These are phyloP conservation scores for Trachelus stipa DNA, from an alignment of 2,888 invertebrate genomes.

Conservation along the genomic window DNA sequence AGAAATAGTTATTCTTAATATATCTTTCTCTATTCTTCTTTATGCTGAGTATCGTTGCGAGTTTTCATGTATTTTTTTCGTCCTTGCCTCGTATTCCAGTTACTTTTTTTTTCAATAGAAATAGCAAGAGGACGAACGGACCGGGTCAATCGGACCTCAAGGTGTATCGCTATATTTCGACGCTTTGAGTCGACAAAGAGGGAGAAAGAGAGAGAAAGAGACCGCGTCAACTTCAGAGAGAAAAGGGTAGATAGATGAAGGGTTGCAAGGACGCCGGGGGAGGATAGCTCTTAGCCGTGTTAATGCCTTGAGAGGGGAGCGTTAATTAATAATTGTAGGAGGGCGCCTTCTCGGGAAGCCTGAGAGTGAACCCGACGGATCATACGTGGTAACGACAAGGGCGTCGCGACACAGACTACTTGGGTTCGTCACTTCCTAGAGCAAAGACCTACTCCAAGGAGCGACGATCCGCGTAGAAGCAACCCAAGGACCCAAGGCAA, in stretches of 20 bases:
- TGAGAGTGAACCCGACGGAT: neutral
- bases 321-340: constrained; percentile 66
- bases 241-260: constrained; percentile 19
- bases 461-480: neutral
- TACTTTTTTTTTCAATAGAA: neutral
- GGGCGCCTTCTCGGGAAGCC: constrained; percentile 43
- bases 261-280: constrained; percentile 13
- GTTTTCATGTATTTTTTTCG: neutral
- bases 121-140: neutral
- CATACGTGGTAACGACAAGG: constrained; percentile 4
- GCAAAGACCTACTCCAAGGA: neutral
- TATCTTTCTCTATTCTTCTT: neutral
- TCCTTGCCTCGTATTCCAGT: neutral
- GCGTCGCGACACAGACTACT: neutral
- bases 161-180: constrained; percentile 63
- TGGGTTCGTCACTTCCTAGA: neutral
- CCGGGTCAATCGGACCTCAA: constrained; percentile 32
- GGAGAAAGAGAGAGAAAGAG: constrained; percentile 46
- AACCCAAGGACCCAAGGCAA: neutral
- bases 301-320: constrained; percentile 65
- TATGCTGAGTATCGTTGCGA: neutral
- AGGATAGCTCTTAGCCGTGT: constrained; percentile 61
- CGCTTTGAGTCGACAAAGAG: constrained; percentile 53
- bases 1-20: neutral
- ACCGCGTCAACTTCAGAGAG: constrained; percentile 11